A percentile compares a stretch with the other conserved stretches of the same genome.
These are phyloP conservation scores for Aegithalos caudatus DNA, from an alignment of 2,113 vertebrate species.

Conservation along the genomic window DNA sequence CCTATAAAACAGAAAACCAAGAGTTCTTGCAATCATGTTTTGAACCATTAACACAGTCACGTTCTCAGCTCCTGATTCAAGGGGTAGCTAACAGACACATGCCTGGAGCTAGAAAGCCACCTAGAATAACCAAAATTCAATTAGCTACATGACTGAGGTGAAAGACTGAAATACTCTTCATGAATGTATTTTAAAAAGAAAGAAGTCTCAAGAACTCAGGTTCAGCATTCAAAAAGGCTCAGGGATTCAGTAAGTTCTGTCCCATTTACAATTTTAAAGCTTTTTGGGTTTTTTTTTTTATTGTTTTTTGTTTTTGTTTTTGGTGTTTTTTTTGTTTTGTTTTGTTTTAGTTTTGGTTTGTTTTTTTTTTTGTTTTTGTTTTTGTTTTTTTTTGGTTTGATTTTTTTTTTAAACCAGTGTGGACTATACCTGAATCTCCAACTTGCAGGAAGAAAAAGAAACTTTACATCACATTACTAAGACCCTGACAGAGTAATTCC, in stretches of 20 bases:
- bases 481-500: neutral
- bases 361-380: no score
- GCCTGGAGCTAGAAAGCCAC: neutral
- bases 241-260: neutral
- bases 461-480: neutral
- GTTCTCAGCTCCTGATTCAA: neutral
- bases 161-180: neutral
- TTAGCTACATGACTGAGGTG: neutral
- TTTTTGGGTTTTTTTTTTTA: accelerated
- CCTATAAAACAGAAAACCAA: neutral
- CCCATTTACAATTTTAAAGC: neutral
- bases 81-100: neutral
- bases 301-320: no score
- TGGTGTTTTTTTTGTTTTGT: no score
- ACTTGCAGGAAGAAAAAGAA: neutral
- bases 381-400: accelerated
- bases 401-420: neutral
- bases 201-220: neutral
- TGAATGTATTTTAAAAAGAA: neutral
- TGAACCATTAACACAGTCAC: neutral
- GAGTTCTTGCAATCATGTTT: neutral
- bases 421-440: neutral
- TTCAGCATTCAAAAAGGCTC: neutral
- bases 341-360: no score
- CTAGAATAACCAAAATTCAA: neutral